Base-by-base conservation (phyloP, 2,797 vertebrate genomes). In the Hippoglossus hippoglossus region DNA sequence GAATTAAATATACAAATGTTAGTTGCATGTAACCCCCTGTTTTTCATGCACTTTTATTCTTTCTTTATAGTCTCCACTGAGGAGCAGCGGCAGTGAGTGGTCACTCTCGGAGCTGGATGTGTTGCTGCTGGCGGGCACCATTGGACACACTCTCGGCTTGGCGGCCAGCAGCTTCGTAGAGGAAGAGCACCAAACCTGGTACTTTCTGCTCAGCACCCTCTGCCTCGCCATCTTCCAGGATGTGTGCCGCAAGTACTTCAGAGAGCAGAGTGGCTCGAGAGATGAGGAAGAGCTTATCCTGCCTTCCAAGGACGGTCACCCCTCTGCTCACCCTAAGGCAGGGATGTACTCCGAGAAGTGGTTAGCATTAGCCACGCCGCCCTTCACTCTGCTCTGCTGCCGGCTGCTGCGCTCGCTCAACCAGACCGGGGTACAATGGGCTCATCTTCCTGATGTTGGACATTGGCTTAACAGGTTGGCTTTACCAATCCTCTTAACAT, bases 161-260 rank as follows among this genome's bases (percentile, higher is more conserved):
- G 96, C 94, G 0, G 93, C 97, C 57, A 99, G 97, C 94, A 99
- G 98, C 89, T 98, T 98, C 6, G 92, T 99, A 2, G 98, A 99
- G 87, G 98, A 99, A 72, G 98, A 99, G 73, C 98, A 99, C 84
- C 98, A 99, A 84, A 98, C 95, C 16, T 99, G 98, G 98, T 98
- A 98, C 93, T 99, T 99, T 78, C 94, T 99, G 58, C 85, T 96
- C 86, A 98, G 88, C 87, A 99, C 98, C 0, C 95, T 99, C 68
- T 98, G 97, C 88, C 92, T 99, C 70, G 91, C 91, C 19, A 69
- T 99, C 73, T 95, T 96, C 87, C 96, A 97, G 62, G 95, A 98
- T 4, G 92, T 96, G 39, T 98, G 94, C 76, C 94, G 96, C 72
- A 95, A 93, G 83, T 95, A 95, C 88, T 96, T 98, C 87, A 76